Conservation (phyloP, 92 coral and sea anemone genomes). For the Porites cylindrica region DNA sequence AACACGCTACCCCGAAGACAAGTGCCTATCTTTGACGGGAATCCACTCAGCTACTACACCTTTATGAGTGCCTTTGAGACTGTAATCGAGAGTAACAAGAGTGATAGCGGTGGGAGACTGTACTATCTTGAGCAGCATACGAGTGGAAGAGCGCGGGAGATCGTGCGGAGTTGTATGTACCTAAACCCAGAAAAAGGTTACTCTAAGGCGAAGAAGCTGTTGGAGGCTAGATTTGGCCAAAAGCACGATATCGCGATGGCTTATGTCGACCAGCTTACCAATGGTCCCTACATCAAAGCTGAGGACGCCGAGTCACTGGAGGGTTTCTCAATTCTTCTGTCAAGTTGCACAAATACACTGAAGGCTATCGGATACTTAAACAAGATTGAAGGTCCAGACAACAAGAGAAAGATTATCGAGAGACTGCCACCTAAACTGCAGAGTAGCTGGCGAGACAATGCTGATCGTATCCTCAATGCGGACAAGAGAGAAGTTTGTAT, state of each 20-base stretch:
- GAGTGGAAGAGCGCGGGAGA: conserved; percentile 36
- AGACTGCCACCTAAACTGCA: conserved; percentile 42
- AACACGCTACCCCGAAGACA: conserved; percentile 32
- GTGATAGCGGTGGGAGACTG: conserved; percentile 17
- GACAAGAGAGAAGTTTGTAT: conserved; percentile 50
- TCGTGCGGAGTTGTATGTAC: conserved; percentile 30
- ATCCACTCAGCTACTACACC: conserved; percentile 14
- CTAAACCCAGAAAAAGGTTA: too few relatives aligned
- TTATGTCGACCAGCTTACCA: too few relatives aligned
- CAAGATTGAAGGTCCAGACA: conserved; percentile 50
- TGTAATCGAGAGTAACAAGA: conserved; percentile 7
- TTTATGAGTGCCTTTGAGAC: conserved; percentile 36
- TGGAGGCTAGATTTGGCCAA: too few relatives aligned
- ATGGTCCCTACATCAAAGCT: conserved; percentile 22
- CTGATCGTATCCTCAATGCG: conserved; percentile 43
- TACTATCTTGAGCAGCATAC: conserved; percentile 53
- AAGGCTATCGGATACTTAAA: conserved; percentile 38
- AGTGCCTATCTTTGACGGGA: conserved; percentile 33
- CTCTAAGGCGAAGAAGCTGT: too few relatives aligned
- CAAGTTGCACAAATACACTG: conserved; percentile 47
- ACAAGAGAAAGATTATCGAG: conserved; percentile 40
- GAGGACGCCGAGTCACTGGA: conserved; percentile 56
- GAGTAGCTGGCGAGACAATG: conserved; percentile 54
- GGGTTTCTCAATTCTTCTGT: conserved; percentile 25
- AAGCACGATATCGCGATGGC: too few relatives aligned